Percentiles rank a stretch among this genome's conserved stretches.
Evolutionary conservation across 2,113 vertebrate species (phyloP).

Genomic region (Motacilla tschutschensis): DNA sequence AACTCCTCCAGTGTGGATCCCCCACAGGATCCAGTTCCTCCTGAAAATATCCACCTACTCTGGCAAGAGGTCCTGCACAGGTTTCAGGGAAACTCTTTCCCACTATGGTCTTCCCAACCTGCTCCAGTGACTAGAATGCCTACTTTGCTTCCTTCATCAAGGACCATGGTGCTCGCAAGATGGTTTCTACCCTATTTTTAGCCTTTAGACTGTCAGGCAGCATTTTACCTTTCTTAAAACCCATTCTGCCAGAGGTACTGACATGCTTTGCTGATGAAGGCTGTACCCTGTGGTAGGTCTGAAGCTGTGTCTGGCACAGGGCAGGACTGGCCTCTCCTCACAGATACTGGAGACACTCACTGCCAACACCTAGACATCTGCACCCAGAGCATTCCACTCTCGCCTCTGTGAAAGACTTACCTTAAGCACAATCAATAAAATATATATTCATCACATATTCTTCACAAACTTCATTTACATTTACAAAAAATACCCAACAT

Average conservation of each 20-base stretch:
- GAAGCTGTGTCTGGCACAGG: background rate
- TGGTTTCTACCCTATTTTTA: background rate
- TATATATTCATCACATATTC: background rate
- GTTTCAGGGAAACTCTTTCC: background rate
- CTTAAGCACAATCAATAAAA: background rate
- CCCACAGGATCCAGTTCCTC: background rate
- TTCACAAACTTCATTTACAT: background rate
- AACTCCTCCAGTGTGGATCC: background rate
- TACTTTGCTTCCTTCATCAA: background rate
- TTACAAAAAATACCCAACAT: background rate
- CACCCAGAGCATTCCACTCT: background rate
- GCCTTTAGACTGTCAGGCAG: background rate
- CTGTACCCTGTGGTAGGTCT: background rate
- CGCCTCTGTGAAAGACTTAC: background rate
- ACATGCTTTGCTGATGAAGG: background rate
- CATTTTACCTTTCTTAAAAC: background rate
- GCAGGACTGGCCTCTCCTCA: background rate
- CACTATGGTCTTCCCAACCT: background rate
- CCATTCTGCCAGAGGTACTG: background rate
- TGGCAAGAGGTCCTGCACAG: background rate
- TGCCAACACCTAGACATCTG: background rate
- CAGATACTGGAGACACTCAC: background rate
- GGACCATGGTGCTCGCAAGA: background rate
- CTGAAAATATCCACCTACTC: background rate
- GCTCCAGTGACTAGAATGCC: background rate